phyloP scores from a whole-genome alignment of 2,113 vertebrate species.

The Xiphias gladius region DNA sequence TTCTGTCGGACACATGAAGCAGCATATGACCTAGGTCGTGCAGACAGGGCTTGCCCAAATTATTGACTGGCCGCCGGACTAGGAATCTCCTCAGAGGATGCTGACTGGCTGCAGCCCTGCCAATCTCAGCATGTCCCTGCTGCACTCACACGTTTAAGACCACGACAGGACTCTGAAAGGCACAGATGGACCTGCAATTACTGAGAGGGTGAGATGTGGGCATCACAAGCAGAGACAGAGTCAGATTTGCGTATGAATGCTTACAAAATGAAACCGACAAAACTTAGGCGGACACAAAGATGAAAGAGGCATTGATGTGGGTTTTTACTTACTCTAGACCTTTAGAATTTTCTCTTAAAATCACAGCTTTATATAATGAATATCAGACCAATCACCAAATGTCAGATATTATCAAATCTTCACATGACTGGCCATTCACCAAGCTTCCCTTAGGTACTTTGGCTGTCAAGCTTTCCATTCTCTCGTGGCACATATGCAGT shows the following conservation, averaged over 20 bases:
- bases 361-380: neutral
- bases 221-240: neutral
- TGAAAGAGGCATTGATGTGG: neutral
- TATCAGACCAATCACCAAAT: neutral
- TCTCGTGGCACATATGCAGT: neutral
- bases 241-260: neutral
- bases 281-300: neutral
- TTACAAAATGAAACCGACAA: neutral
- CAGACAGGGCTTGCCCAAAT: constrained; percentile 29
- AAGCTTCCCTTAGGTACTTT: neutral
- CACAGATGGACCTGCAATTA: neutral
- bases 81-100: constrained; percentile 28
- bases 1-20: constrained; percentile 6
- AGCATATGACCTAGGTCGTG: constrained; percentile 14
- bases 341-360: neutral
- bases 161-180: neutral
- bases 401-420: constrained; percentile 1
- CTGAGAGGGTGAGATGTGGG: neutral
- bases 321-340: neutral
- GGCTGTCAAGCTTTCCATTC: neutral
- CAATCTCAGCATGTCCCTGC: neutral
- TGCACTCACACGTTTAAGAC: neutral
- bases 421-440: neutral
- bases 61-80: constrained; percentile 5
- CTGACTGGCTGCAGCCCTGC: constrained; percentile 6